A percentile compares a stretch with the other conserved stretches of the same genome.
Conservation (phyloP, 2,113 vertebrate genomes). For the Nestor notabilis region DNA sequence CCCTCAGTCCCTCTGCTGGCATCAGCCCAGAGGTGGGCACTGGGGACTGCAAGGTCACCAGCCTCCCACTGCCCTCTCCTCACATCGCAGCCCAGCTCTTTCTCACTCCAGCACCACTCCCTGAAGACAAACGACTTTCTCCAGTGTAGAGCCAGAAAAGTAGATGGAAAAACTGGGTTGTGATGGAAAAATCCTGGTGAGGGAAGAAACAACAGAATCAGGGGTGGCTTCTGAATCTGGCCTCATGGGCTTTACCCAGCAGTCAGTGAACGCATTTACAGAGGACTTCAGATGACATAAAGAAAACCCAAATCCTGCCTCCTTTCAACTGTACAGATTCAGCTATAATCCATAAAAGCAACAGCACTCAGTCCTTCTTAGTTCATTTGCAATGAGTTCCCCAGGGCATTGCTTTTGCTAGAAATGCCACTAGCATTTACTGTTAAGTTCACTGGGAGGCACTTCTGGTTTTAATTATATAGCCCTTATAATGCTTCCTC, state of each 20-base stretch:
- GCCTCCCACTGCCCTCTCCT: neutral
- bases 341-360: neutral
- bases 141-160: neutral
- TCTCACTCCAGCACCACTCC: neutral
- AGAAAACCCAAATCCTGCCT: neutral
- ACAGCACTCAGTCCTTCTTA: neutral
- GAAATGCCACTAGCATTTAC: slow-evolving; percentile 37
- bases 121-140: neutral
- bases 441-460: slow-evolving; percentile 33
- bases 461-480: slow-evolving; percentile 55
- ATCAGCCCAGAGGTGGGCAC: neutral
- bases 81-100: neutral
- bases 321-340: neutral
- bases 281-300: neutral
- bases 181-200: neutral
- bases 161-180: neutral
- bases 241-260: neutral
- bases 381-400: neutral
- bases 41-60: neutral
- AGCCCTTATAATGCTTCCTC: slow-evolving; percentile 27
- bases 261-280: neutral
- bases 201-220: neutral
- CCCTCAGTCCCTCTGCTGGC: neutral
- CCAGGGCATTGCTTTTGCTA: neutral
- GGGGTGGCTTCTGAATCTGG: neutral